Base-by-base conservation (phyloP, 2,888 invertebrate genomes). In the Athalia circularis region DNA sequence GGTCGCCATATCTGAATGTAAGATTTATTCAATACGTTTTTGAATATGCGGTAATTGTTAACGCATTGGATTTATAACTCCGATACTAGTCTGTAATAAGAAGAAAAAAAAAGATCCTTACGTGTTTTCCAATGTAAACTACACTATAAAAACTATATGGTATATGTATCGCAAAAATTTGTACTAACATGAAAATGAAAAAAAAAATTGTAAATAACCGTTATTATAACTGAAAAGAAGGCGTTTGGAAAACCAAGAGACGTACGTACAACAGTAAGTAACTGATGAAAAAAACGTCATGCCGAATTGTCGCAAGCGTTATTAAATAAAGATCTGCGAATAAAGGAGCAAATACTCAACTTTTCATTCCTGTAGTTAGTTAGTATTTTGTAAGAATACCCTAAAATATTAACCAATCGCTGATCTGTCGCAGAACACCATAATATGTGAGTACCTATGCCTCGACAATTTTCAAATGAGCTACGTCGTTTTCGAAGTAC, bases 271-370 rank as follows among this genome's bases (percentile, higher is more conserved):
- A 29, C 29, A n/a, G 47, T 11, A 67, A 15, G 15, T 13, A n/a
- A 62, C 8, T 48, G 13, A 59, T 45, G 15, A 61, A 61, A 59
- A 9, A 59, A 29, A 29, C 50, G 59, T 29, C 72, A 59, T 72
- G 13, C 48, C 29, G 29, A 52, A 59, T 61, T 61, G 72, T 72
- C 72, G 61, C 72, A 61, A 59, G 15, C 43, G 29, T 72, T 72
- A 72, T 59, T 72, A 59, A 72, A 72, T 59, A 61, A 72, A 72
- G 45, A 72, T 59, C 45, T 72, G 57, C 72, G 72, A 72, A 72
- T 59, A 72, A 72, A 52, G 6, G 13, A 65, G 48, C 50, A 8
- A 67, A 68, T 29, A 29, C 29, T 29, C 29, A 29, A 29, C 29
- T 29, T 29, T 29, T 29, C 29, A 29, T 29, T 29, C 29, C 29